Percentiles rank a stretch among this genome's conserved stretches.
These are phyloP conservation scores for Cercopithecus neglectus DNA, from an alignment of 2,797 vertebrate genomes.

Conservation along the genomic window DNA sequence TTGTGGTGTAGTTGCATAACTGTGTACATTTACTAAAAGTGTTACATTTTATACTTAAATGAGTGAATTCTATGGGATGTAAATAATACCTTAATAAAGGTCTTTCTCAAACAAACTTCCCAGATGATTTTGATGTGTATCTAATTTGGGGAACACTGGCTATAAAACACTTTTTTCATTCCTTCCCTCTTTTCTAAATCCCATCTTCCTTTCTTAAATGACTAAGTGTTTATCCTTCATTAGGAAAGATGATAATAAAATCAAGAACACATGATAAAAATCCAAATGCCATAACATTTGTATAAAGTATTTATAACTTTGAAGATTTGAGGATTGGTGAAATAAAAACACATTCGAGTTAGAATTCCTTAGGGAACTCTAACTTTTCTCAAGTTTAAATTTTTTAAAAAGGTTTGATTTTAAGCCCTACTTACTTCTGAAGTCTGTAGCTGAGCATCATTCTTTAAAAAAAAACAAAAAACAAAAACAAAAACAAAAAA, in stretches of 20 bases:
- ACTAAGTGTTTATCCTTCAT: not conserved
- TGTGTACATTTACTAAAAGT: not conserved
- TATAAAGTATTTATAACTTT: conserved; percentile 12
- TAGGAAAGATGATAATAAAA: conserved; percentile 46
- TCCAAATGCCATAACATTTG: not conserved
- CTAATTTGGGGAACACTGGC: not conserved
- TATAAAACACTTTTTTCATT: not conserved
- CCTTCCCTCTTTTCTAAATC: not conserved
- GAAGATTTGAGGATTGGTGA: conserved; percentile 28
- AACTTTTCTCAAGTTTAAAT: not conserved
- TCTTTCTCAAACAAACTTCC: conserved; percentile 21
- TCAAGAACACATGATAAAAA: conserved; percentile 37
- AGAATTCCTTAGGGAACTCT: not conserved
- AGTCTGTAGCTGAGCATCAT: not conserved
- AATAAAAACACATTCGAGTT: conserved; percentile 2
- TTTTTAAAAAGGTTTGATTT: not conserved
- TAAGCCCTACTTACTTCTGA: not conserved
- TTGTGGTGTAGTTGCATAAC: not conserved
- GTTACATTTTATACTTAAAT: not conserved
- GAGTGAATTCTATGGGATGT: not conserved
- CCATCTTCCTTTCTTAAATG: not conserved
- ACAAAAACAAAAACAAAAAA: not conserved
- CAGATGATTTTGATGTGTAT: not conserved
- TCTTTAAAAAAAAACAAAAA: not conserved
- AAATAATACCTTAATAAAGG: not conserved